Evolutionary conservation across 2,113 vertebrate species (phyloP), one percentile per base, ranked within the genome.

Genomic region (Brachionichthys hirsutus): DNA sequence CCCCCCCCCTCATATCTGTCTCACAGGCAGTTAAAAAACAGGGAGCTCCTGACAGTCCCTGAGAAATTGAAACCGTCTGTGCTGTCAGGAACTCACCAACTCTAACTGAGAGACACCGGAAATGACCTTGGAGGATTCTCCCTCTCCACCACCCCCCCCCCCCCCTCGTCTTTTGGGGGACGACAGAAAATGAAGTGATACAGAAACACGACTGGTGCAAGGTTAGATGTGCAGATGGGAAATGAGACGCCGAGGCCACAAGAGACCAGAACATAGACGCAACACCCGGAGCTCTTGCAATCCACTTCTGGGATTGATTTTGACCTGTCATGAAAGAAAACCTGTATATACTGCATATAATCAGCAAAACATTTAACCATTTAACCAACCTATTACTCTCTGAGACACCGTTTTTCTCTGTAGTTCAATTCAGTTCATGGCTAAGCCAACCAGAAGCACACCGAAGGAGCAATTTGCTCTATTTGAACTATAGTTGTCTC

Each of bases 31-130:
- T 82, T 78, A 71, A 78, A 82, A 83, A 78, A 58, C 66, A 70
- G 66, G 52, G 38, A 24, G 73, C 79, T 61, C 60, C 76, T 77
- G 87, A 82, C 85, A 87, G 81, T 57, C 17, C 17, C 66, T 67
- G 78, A 84, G 83, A 86, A 87, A 88, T 78, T 83, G 81, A 87
- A 89, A 81, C 77, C 77, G 78, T 85, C 78, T 84, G 58, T 57
- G 56, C 78, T 82, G 85, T 89, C 83, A 89, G 80, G 69, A 83
- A 67, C 67, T 81, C 81, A 67, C 62, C 60, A 53, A 81, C 82
- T 87, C 80, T 65, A 79, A 82, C 75, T 52, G 80, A 76, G 62
- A 80, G 74, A 80, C 67, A 80, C 75, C 11, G 19, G 70, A 60
- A 83, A 75, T 82, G 73, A 87, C 82, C 82, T 82, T 83, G 81